Evolutionary conservation across 1,140 invertebrate species (phyloP), one percentile per base, ranked within the genome.

Genomic region (Drosophila murphyi): DNA sequence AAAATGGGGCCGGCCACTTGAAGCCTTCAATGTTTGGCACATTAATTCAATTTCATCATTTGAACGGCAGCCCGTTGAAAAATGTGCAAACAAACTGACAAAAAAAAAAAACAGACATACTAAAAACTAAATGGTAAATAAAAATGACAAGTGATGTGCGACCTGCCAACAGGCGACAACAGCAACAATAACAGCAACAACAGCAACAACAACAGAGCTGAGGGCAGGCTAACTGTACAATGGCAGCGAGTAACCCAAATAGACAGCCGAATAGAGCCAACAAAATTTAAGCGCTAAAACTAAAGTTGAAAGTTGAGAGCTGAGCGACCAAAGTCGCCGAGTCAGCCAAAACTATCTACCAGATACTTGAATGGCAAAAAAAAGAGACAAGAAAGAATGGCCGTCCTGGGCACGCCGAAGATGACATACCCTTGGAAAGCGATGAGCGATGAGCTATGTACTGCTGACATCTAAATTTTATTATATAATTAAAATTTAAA

Each of bases 281-380:
- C 60, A 73, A 59, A 80, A 51, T 37, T 6, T 6, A 41, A 45
- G 54, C 63, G 63, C 54, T 52, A 51, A 62, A 59, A 41, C 34
- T 64, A 67, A 80, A 78, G 82, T 80, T 78, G 73, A 88, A 88
- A 88, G 83, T 88, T 88, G 83, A 88, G 82, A 83, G 85, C 78
- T 79, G 3, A n/a, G 75, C 72, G 70, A 72, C 56, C 71, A 68
- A 56, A 56, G 63, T 80, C 67, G 67, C 63, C 78, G 79, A 82
- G 75, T 80, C 52, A 63, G 51, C 59, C 60, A 65, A 76, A 68
- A 63, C 45, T 81, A 86, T 81, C 82, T 86, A 75, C 61, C 76
- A 86, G 76, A 88, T 83, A 83, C 83, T 76, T 74, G 72, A 74
- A 54, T 20, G 8, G 1, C 8, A 28, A 12, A 28, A 12, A 12